These are phyloP conservation scores for Epistrophe eligans DNA, from an alignment of 2,888 invertebrate species.

Conservation along the genomic window DNA sequence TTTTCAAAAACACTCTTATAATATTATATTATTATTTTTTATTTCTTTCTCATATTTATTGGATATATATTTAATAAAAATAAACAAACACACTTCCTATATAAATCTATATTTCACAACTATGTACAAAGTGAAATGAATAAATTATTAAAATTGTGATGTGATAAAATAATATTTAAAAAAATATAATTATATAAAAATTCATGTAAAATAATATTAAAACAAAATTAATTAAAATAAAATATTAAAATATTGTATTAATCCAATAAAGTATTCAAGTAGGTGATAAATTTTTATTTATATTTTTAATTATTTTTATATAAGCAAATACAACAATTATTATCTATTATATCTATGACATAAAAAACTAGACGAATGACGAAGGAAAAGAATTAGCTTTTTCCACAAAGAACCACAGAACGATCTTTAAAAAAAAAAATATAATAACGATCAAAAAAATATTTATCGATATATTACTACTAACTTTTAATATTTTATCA, in stretches of 20 bases:
- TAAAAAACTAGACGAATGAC: conserved; percentile 26
- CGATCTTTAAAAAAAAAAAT: conserved; percentile 34
- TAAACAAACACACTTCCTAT: not conserved
- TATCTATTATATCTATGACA: conserved; percentile 11
- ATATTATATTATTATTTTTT: not conserved
- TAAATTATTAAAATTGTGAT: conserved; percentile 53
- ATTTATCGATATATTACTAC: conserved; percentile 68
- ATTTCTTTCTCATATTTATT: conserved; percentile 38
- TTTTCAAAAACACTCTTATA: not conserved
- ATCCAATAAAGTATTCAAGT: conserved; percentile 67
- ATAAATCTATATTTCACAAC: conserved; percentile 27
- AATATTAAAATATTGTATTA: conserved; percentile 46
- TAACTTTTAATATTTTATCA: conserved; percentile 58
- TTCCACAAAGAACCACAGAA: conserved; percentile 31
- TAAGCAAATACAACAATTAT: conserved; percentile 1
- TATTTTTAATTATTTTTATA: conserved; percentile 24
- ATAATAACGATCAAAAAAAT: conserved; percentile 45
- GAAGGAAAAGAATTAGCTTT: conserved; percentile 12
- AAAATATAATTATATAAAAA: conserved; percentile 8
- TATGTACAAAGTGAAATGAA: conserved; percentile 40
- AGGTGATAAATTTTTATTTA: conserved; percentile 53
- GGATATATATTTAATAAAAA: not conserved
- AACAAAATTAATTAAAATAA: conserved; percentile 14
- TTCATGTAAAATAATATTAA: conserved; percentile 44
- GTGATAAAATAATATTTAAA: conserved; percentile 49